Conservation (phyloP, 2,888 invertebrate species). For the Drosophila multiciliata region DNA sequence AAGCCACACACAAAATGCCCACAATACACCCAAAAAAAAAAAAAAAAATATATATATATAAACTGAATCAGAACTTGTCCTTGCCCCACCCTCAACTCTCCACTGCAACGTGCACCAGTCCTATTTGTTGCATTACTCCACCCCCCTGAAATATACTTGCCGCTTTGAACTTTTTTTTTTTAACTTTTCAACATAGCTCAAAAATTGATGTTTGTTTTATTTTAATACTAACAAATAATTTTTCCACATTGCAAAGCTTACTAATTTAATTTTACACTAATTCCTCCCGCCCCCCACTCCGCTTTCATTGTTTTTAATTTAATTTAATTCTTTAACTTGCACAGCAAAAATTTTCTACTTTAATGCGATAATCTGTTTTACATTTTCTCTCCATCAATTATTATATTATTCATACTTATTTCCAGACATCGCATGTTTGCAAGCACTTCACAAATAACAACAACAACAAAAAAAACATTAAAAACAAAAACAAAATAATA, state of each 20-base stretch:
- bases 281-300: neutral
- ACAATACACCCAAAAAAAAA: conserved; percentile 5
- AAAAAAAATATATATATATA: neutral
- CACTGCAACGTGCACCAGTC: conserved; percentile 7
- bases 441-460: conserved; percentile 37
- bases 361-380: conserved; percentile 24
- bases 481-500: neutral
- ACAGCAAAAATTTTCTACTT: neutral
- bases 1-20: conserved; percentile 21
- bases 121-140: conserved; percentile 6
- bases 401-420: conserved; percentile 21
- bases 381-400: conserved; percentile 1
- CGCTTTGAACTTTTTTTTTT: conserved; percentile 8
- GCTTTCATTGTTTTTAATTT: neutral
- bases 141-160: neutral
- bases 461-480: neutral
- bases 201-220: neutral
- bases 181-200: neutral
- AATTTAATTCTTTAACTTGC: neutral
- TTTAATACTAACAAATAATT: neutral
- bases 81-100: neutral
- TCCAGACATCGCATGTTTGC: conserved; percentile 62
- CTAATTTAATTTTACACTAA: neutral
- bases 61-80: neutral
- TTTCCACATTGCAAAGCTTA: neutral